Base-by-base conservation (phyloP, 2,888 invertebrate genomes). In the Sialis lutaria region DNA sequence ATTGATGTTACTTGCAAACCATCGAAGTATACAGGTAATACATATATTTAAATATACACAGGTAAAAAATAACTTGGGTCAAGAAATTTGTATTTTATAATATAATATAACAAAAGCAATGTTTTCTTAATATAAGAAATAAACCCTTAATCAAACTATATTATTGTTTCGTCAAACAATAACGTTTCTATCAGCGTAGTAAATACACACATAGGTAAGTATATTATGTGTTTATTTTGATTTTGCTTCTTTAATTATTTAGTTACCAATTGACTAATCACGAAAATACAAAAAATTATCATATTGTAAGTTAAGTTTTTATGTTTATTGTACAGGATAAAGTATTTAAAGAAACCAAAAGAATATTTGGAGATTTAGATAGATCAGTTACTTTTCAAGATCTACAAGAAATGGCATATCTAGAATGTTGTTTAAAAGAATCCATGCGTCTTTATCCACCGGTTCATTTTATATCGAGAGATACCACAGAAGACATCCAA, bases 1-100 rank as follows among this genome's bases (percentile, higher is more conserved):
- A 1, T 49, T 72, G 40, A 63, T 70, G 63, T 52, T 68, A 44
- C 51, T 73, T 22, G 70, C 72, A 6, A 67, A 71, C 51, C 59
- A 67, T 35, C 56, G 58, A 39, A 60, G 66, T n/a, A 55, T 62
- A 33, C 68, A 60, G 58, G 37, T 37, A 37, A 37, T n/a, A 6
- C 7, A 2, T 22, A 22, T 4, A n/a, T n/a, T n/a, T n/a, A 22
- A 22, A 22, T 22, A 2, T 22, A 22, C 22, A 22, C 4, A 22
- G 22, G 4, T 22, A 22, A 22, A 22, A 22, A 22, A 22, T 22
- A 4, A 22, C 22, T 22, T 22, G 22, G 22, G 4, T 4, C 4
- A 22, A 22, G 22, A 22, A 22, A 2, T 22, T 4, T 22, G n/a
- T 22, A 4, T 22, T 22, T 22, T 22, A 22, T 22, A 2, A n/a